Conservation (phyloP, 1,140 invertebrate species). For the Ceratosolen fusciceps region DNA sequence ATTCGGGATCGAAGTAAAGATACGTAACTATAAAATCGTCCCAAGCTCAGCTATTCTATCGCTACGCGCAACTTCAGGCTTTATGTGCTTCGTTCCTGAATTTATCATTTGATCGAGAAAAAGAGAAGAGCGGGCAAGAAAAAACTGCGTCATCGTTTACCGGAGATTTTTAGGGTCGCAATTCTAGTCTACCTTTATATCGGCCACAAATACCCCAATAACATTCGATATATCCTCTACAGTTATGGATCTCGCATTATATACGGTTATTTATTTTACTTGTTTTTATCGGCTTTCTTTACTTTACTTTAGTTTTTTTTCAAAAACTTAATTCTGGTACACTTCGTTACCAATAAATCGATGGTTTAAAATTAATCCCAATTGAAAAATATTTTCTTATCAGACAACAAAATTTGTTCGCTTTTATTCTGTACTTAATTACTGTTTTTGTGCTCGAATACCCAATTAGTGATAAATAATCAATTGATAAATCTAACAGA, state of each 20-base stretch:
- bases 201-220: not conserved
- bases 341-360: no score
- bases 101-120: conserved; percentile 38
- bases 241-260: not conserved
- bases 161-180: conserved; percentile 5
- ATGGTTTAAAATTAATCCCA: no score
- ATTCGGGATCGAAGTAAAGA: conserved; percentile 32
- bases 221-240: not conserved
- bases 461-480: no score
- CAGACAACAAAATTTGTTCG: no score
- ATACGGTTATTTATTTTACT: not conserved
- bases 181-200: conserved; percentile 15
- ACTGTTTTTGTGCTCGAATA: no score
- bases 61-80: not conserved
- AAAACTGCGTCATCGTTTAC: not conserved
- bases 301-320: no score
- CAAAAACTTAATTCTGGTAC: no score
- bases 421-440: no score
- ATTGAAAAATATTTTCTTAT: no score
- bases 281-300: not conserved
- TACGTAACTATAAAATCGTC: conserved; percentile 37
- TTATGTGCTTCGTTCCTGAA: conserved; percentile 22
- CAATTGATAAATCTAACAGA: no score
- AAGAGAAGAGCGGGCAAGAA: not conserved
- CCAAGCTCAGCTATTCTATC: not conserved